Conservation (phyloP, 2,113 vertebrate genomes). For the Sebastes fasciatus region DNA sequence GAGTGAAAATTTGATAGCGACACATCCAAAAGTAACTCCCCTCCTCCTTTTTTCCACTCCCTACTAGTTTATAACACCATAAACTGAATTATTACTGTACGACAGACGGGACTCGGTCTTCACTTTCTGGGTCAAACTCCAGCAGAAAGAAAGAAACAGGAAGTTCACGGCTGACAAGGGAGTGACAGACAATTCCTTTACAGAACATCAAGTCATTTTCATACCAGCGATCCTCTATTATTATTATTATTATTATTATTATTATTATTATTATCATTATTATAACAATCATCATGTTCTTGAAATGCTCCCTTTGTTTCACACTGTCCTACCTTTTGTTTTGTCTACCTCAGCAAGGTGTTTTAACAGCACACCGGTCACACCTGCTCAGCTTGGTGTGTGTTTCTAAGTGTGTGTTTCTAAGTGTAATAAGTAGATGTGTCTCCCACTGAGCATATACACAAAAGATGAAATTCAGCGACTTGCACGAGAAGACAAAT, state of each 20-base stretch:
- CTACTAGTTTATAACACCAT: background rate
- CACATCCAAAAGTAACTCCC: background rate
- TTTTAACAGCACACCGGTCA: slow-evolving; percentile 37
- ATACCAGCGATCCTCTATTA: background rate
- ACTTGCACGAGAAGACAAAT: slow-evolving; percentile 22
- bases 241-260: background rate
- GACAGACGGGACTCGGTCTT: background rate
- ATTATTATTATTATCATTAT: background rate
- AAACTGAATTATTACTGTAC: background rate
- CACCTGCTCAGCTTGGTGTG: slow-evolving; percentile 53
- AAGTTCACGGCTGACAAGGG: background rate
- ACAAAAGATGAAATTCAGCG: slow-evolving; percentile 31
- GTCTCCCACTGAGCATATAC: background rate
- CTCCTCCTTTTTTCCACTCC: background rate
- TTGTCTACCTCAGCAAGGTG: slow-evolving; percentile 13
- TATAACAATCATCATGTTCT: background rate
- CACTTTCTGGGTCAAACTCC: slow-evolving; percentile 25
- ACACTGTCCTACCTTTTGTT: slow-evolving; percentile 20
- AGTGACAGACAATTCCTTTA: background rate
- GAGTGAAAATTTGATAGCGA: background rate
- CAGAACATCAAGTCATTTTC: background rate
- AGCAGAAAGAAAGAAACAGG: background rate
- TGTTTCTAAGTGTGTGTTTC: background rate
- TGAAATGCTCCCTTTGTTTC: background rate
- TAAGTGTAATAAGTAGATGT: slow-evolving; percentile 52